Base-by-base conservation (phyloP, 1,140 invertebrate species). In the Ceratina japonica region DNA sequence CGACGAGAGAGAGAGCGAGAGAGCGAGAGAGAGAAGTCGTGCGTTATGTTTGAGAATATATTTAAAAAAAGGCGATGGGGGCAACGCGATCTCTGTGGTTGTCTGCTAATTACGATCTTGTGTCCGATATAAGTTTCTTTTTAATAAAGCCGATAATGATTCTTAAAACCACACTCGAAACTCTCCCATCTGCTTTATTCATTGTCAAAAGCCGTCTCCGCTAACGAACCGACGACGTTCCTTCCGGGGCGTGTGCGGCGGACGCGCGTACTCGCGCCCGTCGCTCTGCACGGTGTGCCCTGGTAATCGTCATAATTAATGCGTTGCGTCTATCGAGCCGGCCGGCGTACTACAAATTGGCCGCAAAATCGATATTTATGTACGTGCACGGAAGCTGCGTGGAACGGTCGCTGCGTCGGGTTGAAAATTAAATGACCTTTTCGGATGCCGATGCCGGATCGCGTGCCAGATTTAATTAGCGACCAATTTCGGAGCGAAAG, bases 21-120 rank as follows among this genome's bases (percentile, higher is more conserved):
- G n/a, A n/a, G n/a, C 20, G 20, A 20, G 56, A 59, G 44, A 22
- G 5, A 44, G 22, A 71, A 70, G 27, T 76, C 74, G 10, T 63
- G 54, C 20, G 58, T 77, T 77, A 71, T 71, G 68, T 77, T 77
- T 77, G 49, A 72, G 27, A 51, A 71, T 71, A 77, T 71, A 71
- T 77, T 52, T 58, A 68, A 75, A 59, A 44, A 49, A 13, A 24
- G 66, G 37, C 51, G 20, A 66, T 44, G 37, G 37, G 37, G 20
- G 44, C 31, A 58, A 49, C 66, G 51, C 31, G 15, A 64, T 37
- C 18, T 24, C 22, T 18, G 22, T 75, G 24, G 24, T 64, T 61
- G 22, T 73, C 44, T 56, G 62, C 62, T 75, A 63, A 63, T 49
- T 59, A 73, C 63, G 27, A 75, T 75, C 62, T 75, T 75, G 16